Conservation (phyloP, 2,797 vertebrate genomes). For the Amphiprion clarkii region DNA sequence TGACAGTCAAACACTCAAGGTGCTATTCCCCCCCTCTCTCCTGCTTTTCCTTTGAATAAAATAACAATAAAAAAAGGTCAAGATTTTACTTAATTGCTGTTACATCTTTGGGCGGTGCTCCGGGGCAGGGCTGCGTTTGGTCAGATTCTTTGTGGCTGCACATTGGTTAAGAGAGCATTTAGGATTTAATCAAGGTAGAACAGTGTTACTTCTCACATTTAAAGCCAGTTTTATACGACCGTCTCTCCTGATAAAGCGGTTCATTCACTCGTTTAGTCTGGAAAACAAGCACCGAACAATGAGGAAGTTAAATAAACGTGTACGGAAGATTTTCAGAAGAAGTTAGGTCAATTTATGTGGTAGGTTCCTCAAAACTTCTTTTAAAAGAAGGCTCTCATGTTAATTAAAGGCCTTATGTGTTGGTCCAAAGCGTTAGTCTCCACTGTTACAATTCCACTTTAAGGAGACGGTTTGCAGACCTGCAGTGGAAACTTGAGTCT, state of each 20-base stretch:
- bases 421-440: background rate
- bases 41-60: background rate
- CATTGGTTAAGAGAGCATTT: constrained; percentile 1
- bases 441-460: background rate
- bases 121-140: background rate
- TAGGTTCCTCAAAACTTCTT: background rate
- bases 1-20: constrained; percentile 83
- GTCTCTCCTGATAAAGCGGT: constrained; percentile 3
- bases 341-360: no score
- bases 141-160: background rate
- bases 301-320: no score
- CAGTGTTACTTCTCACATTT: constrained; percentile 32
- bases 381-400: background rate
- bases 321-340: background rate
- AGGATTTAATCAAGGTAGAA: background rate
- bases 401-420: background rate
- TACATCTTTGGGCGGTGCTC: constrained; percentile 15
- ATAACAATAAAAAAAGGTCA: background rate
- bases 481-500: background rate
- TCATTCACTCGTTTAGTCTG: no score
- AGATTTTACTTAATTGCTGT: constrained; percentile 20
- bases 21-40: background rate
- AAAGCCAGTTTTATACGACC: constrained; percentile 8
- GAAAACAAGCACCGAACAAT: no score
- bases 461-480: background rate